A percentile compares a stretch with the other conserved stretches of the same genome.
These are phyloP conservation scores for Calephelis nemesis DNA, from an alignment of 1,140 invertebrate genomes.

Conservation along the genomic window DNA sequence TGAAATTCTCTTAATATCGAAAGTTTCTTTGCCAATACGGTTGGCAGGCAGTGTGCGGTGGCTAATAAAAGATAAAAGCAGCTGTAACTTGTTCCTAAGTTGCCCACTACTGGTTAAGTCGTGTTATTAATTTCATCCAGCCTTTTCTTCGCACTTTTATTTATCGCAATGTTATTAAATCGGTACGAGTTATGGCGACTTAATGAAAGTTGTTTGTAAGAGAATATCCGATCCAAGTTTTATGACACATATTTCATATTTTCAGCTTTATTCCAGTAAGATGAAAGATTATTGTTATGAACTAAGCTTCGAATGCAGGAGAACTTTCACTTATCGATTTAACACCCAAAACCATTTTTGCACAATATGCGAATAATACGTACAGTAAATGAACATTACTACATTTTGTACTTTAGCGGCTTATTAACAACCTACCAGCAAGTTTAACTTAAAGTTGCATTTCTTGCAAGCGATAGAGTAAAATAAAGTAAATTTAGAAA, in stretches of 20 bases:
- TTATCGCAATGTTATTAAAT: conserved; percentile 40
- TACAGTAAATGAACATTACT: too few species aligned
- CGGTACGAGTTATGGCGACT: conserved; percentile 32
- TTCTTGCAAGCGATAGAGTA: too few species aligned
- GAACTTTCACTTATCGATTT: too few species aligned
- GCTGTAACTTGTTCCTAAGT: conserved; percentile 51
- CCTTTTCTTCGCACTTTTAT: conserved; percentile 33
- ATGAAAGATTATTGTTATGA: conserved; percentile 1
- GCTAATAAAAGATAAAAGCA: conserved; percentile 58
- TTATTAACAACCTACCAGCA: too few species aligned
- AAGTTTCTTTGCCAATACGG: conserved; percentile 53
- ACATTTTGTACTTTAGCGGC: too few species aligned
- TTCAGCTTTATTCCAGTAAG: conserved; percentile 12
- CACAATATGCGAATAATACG: too few species aligned
- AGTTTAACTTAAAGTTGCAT: too few species aligned
- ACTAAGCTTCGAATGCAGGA: too few species aligned
- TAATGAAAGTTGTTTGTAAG: conserved; percentile 35
- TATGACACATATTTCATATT: conserved; percentile 14
- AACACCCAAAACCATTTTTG: too few species aligned
- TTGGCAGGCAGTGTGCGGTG: conserved; percentile 38
- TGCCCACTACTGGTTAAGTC: conserved; percentile 42
- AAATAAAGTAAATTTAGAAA: too few species aligned
- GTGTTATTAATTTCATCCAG: conserved; percentile 51
- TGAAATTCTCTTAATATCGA: conserved; percentile 42
- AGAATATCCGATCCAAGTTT: conserved; percentile 25